phyloP scores from a whole-genome alignment of 2,888 invertebrate species.

The Heliconius sara region DNA sequence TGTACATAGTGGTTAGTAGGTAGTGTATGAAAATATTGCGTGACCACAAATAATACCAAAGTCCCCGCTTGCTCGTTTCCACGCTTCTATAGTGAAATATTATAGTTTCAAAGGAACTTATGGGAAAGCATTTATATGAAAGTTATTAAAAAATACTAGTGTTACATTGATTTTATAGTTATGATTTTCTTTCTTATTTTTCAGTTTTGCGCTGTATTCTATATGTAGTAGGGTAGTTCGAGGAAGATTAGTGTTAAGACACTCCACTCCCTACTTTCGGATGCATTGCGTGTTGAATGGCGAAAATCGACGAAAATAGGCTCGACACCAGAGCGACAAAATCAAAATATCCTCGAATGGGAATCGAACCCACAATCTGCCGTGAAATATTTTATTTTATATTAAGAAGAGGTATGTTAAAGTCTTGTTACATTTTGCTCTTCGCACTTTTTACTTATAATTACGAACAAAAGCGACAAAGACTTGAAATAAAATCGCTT shows the following conservation, averaged over 20 bases:
- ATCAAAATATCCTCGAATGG: too few relatives aligned
- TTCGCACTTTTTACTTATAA: background rate
- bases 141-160: background rate
- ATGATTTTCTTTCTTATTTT: background rate
- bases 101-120: background rate
- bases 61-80: slow-evolving; percentile 14
- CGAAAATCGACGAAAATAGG: too few relatives aligned
- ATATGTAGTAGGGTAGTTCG: too few relatives aligned
- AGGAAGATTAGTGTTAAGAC: too few relatives aligned
- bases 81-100: slow-evolving; percentile 7
- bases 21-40: slow-evolving; percentile 5
- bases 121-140: background rate
- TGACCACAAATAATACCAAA: slow-evolving; percentile 12
- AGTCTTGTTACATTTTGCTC: background rate
- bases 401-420: too few relatives aligned
- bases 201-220: too few relatives aligned
- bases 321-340: too few relatives aligned
- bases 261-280: too few relatives aligned
- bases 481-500: background rate
- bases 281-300: too few relatives aligned
- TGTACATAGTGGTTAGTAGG: background rate
- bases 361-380: too few relatives aligned
- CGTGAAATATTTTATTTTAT: too few relatives aligned
- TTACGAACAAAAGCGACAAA: background rate
- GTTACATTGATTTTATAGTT: background rate